These are phyloP conservation scores for Octodon degus DNA, from an alignment of 2,113 vertebrate species.

Conservation along the genomic window DNA sequence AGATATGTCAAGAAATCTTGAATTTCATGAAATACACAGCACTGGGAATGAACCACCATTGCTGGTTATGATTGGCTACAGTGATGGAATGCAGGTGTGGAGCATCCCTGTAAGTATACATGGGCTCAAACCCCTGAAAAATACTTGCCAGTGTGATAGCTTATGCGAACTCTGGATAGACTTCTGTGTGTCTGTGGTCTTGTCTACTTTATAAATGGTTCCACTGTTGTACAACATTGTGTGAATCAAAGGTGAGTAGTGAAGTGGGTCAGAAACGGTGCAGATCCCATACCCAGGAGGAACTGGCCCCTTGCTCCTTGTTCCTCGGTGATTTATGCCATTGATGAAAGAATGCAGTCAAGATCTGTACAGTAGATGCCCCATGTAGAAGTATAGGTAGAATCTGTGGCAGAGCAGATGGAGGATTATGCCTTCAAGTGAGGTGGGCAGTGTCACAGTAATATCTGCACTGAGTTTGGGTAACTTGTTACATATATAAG, in stretches of 20 bases:
- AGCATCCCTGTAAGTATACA: constrained; percentile 94
- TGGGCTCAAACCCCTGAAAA: not conserved
- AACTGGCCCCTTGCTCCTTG: not conserved
- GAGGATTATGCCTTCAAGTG: not conserved
- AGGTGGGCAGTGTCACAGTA: not conserved
- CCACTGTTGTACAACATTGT: not conserved
- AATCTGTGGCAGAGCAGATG: not conserved
- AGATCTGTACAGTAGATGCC: not conserved
- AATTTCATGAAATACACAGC: constrained; percentile 95
- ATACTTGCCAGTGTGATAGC: not conserved
- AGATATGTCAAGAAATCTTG: constrained; percentile 95
- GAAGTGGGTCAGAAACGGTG: not conserved
- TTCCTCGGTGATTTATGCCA: not conserved
- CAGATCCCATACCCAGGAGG: not conserved
- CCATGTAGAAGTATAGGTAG: not conserved
- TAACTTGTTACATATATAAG: not conserved
- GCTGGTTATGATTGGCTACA: constrained; percentile 96
- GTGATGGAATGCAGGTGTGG: constrained; percentile 98
- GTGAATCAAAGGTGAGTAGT: not conserved
- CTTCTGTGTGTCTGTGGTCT: not conserved
- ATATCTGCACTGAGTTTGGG: not conserved
- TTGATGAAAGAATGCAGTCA: not conserved
- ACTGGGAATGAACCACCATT: constrained; percentile 93
- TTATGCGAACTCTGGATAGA: not conserved
- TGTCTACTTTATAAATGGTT: not conserved